Percentiles rank a stretch among this genome's conserved stretches.
Evolutionary conservation across 2,888 invertebrate genomes (phyloP).

Genomic region (Agrotis clavis): DNA sequence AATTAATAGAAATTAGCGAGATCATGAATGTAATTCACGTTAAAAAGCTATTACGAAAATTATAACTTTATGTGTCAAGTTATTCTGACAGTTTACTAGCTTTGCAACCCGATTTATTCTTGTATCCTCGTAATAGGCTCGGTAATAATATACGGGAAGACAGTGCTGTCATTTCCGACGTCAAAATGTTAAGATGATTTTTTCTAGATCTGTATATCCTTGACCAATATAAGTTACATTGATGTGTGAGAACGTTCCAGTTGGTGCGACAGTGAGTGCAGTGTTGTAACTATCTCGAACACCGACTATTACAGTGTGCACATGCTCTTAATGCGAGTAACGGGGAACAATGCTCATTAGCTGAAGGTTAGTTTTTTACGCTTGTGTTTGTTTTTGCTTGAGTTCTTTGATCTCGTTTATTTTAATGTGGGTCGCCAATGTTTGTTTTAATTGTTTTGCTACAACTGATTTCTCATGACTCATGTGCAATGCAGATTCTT

Average conservation of each 20-base stretch:
- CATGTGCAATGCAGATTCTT: background rate
- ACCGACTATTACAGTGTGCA: slow-evolving; percentile 68
- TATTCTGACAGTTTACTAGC: slow-evolving; percentile 48
- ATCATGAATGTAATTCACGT: slow-evolving; percentile 57
- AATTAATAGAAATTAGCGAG: slow-evolving; percentile 71
- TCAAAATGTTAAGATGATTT: slow-evolving; percentile 56
- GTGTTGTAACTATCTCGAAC: slow-evolving; percentile 65
- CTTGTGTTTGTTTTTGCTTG: slow-evolving; percentile 42
- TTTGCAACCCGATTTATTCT: slow-evolving; percentile 15
- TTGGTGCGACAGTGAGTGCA: slow-evolving; percentile 67
- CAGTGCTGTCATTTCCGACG: slow-evolving; percentile 36
- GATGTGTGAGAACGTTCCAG: slow-evolving; percentile 71
- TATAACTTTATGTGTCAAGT: slow-evolving; percentile 46
- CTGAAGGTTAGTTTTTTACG: slow-evolving; percentile 68
- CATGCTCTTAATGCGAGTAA: slow-evolving; percentile 74
- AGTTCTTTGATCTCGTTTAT: slow-evolving; percentile 31
- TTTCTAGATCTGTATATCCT: slow-evolving; percentile 71
- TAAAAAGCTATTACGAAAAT: slow-evolving; percentile 39
- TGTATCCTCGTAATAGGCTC: slow-evolving; percentile 27
- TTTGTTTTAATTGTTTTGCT: slow-evolving; percentile 6
- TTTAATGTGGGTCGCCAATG: slow-evolving; percentile 16
- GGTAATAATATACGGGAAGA: slow-evolving; percentile 38
- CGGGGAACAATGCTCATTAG: slow-evolving; percentile 73
- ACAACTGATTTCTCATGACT: slow-evolving; percentile 2
- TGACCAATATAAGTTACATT: slow-evolving; percentile 75